Percentiles rank a stretch among this genome's conserved stretches.
phyloP scores from a whole-genome alignment of 2,113 vertebrate genomes.

The Lota lota region DNA sequence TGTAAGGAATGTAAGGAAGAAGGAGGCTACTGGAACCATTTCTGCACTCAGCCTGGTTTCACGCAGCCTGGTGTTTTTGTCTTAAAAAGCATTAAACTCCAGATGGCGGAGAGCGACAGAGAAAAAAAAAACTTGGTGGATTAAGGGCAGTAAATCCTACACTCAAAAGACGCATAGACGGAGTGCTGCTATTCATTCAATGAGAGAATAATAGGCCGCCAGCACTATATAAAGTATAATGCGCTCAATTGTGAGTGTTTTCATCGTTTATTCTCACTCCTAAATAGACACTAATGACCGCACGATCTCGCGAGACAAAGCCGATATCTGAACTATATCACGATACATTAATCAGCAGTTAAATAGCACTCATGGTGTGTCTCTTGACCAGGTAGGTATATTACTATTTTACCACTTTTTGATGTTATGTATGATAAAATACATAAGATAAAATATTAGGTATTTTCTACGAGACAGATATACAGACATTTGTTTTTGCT shows the following conservation, averaged over 20 bases:
- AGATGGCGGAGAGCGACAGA: slow-evolving; percentile 68
- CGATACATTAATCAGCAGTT: no score
- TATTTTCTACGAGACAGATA: no score
- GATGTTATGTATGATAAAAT: no score
- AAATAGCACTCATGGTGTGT: no score
- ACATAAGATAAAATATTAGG: no score
- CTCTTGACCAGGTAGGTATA: no score
- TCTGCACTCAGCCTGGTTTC: slow-evolving; percentile 50
- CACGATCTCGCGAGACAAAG: slow-evolving; percentile 37
- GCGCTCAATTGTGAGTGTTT: slow-evolving; percentile 58
- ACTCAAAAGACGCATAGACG: slow-evolving; percentile 67
- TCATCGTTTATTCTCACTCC: slow-evolving; percentile 60
- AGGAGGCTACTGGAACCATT: background rate
- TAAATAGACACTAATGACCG: slow-evolving; percentile 61
- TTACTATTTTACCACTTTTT: no score
- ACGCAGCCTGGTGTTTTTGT: slow-evolving; percentile 70
- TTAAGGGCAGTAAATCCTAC: slow-evolving; percentile 73
- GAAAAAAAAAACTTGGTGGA: slow-evolving; percentile 67
- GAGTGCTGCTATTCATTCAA: slow-evolving; percentile 65
- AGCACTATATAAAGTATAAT: slow-evolving; percentile 56
- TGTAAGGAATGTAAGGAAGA: no score
- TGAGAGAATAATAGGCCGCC: slow-evolving; percentile 61
- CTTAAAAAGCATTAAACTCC: slow-evolving; percentile 72
- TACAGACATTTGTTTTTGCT: no score
- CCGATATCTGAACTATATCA: no score